These are phyloP conservation scores for Troilus luridus DNA, from an alignment of 2,888 invertebrate genomes.

Conservation along the genomic window DNA sequence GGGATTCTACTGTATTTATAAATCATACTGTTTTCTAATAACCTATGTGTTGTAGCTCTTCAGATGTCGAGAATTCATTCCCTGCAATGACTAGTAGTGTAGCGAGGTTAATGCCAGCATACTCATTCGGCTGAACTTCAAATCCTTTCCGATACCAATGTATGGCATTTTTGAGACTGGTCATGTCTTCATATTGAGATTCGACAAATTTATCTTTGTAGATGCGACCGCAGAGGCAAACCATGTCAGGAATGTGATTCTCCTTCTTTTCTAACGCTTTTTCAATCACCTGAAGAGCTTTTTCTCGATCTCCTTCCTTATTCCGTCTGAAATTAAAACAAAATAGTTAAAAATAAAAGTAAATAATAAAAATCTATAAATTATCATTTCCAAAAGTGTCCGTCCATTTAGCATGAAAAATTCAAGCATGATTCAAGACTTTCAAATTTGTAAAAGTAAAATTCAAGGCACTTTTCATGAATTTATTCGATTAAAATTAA, in stretches of 20 bases:
- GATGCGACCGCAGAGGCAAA: conserved; percentile 97
- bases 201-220: conserved; percentile 98
- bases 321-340: conserved; percentile 79
- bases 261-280: conserved; percentile 93
- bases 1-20: too few species aligned
- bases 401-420: too few species aligned
- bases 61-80: conserved; percentile 92
- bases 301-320: conserved; percentile 93
- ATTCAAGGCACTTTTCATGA: too few species aligned
- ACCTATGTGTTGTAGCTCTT: conserved; percentile 92
- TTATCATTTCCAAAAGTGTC: neutral
- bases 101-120: conserved; percentile 98
- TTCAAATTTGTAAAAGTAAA: too few species aligned
- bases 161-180: conserved; percentile 92
- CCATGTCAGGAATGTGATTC: conserved; percentile 96
- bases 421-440: too few species aligned
- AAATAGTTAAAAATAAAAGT: neutral
- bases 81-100: conserved; percentile 97
- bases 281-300: conserved; percentile 91
- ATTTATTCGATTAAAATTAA: too few species aligned
- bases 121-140: conserved; percentile 98
- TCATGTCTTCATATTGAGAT: conserved; percentile 90
- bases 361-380: neutral
- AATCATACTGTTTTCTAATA: neutral
- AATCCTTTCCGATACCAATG: conserved; percentile 98